These are phyloP conservation scores for Melolontha melolontha DNA, from an alignment of 2,888 invertebrate genomes.

Conservation along the genomic window DNA sequence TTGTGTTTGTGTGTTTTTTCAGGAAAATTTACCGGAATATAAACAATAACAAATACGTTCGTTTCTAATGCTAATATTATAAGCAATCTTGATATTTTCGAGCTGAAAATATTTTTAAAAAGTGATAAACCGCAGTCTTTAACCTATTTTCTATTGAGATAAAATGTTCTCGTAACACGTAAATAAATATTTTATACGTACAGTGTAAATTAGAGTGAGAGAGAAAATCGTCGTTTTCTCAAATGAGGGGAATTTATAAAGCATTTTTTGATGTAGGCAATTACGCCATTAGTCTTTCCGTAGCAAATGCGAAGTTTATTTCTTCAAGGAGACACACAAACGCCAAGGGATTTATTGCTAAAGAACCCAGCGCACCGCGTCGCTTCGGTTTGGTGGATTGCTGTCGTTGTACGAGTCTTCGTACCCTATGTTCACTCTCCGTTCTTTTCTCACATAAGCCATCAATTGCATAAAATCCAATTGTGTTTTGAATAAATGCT, in stretches of 20 bases:
- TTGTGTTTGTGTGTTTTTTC: too few species aligned
- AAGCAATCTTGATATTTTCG: too few species aligned
- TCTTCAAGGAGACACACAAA: conserved; percentile 17
- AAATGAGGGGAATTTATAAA: conserved; percentile 22
- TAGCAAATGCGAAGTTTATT: conserved; percentile 13
- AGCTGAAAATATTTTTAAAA: too few species aligned
- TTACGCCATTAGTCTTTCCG: conserved; percentile 24
- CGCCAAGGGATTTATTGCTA: conserved; percentile 17
- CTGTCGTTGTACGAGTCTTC: conserved; percentile 4
- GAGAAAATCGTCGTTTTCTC: conserved; percentile 3
- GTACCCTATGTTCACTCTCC: not conserved
- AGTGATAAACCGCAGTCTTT: too few species aligned
- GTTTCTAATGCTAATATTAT: too few species aligned
- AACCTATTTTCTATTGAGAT: not conserved
- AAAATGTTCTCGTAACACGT: not conserved
- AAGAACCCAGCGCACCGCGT: not conserved
- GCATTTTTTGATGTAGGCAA: conserved; percentile 30
- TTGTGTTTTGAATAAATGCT: conserved; percentile 44
- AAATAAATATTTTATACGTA: not conserved
- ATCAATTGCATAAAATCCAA: conserved; percentile 48
- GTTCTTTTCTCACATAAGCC: conserved; percentile 41
- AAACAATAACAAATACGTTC: too few species aligned
- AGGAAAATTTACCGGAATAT: too few species aligned
- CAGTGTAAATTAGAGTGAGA: conserved; percentile 1
- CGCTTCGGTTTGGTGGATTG: not conserved